phyloP scores from a whole-genome alignment of 1,140 invertebrate species.

The Neodiprion lecontei region DNA sequence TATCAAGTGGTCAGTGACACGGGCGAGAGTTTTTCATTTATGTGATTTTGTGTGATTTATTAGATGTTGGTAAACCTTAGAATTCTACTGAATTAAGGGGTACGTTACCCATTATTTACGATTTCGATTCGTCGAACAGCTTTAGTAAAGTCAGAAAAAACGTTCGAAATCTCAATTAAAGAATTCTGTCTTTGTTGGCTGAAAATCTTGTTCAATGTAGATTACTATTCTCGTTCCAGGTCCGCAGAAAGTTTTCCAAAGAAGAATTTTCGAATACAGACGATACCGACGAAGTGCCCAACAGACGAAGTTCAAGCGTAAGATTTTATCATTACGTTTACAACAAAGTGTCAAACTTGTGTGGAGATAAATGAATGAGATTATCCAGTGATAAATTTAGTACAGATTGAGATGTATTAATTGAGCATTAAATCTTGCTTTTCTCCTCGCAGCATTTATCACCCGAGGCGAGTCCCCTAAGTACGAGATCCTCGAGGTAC shows the following conservation, averaged over 20 bases:
- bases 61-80: neutral
- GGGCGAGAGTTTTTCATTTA: constrained; percentile 19
- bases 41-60: constrained; percentile 6
- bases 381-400: no score
- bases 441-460: constrained; percentile 49
- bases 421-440: no score
- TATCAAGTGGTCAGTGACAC: constrained; percentile 40
- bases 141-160: neutral
- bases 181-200: no score
- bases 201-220: no score
- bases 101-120: no score
- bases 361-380: no score
- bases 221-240: neutral
- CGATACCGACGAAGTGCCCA: constrained; percentile 53
- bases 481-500: constrained; percentile 58
- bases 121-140: neutral
- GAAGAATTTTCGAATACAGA: constrained; percentile 55
- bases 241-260: constrained; percentile 46
- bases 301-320: constrained; percentile 55
- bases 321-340: constrained; percentile 25
- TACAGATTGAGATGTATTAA: neutral
- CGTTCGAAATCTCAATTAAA: no score
- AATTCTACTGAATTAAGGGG: no score
- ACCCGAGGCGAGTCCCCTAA: constrained; percentile 58
- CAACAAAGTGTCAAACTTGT: no score